Evolutionary conservation across 2,797 vertebrate species (phyloP).

Genomic region (Anguilla pacifica): DNA sequence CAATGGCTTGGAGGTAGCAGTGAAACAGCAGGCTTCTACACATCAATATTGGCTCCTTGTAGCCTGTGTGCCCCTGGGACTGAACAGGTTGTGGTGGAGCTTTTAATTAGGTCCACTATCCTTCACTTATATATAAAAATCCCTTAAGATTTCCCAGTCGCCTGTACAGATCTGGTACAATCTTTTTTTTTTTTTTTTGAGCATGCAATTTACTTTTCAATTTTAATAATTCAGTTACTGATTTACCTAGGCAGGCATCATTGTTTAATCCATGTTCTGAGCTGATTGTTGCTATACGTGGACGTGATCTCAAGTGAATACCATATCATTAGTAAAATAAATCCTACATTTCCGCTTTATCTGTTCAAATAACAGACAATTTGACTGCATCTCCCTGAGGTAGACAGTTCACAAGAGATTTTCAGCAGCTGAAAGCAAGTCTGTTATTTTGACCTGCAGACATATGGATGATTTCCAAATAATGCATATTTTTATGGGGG

Average conservation of each 20-base stretch:
- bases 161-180: not conserved
- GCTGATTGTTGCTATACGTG: not conserved
- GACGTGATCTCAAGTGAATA: slow-evolving; percentile 6
- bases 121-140: slow-evolving; percentile 15
- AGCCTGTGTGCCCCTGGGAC: slow-evolving; percentile 17
- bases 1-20: slow-evolving; percentile 27
- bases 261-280: slow-evolving; percentile 3
- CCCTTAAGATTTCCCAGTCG: not conserved
- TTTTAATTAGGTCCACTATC: slow-evolving; percentile 33
- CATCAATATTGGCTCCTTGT: slow-evolving; percentile 15
- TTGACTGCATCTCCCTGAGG: slow-evolving; percentile 4
- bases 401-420: not conserved
- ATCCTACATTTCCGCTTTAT: not conserved
- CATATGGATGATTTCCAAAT: not conserved
- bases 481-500: not conserved
- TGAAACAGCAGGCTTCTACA: slow-evolving; percentile 13
- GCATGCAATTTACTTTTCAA: not conserved
- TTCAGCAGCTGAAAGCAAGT: not conserved
- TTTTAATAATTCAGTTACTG: slow-evolving; percentile 3
- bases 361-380: slow-evolving; percentile 1
- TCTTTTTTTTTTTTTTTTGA: not conserved
- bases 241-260: slow-evolving; percentile 6
- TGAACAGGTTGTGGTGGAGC: not conserved
- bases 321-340: slow-evolving; percentile 9
- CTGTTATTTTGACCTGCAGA: not conserved